Percentiles rank a stretch among this genome's conserved stretches.
These are phyloP conservation scores for Saguinus midas DNA, from an alignment of 2,113 vertebrate genomes.

Conservation along the genomic window DNA sequence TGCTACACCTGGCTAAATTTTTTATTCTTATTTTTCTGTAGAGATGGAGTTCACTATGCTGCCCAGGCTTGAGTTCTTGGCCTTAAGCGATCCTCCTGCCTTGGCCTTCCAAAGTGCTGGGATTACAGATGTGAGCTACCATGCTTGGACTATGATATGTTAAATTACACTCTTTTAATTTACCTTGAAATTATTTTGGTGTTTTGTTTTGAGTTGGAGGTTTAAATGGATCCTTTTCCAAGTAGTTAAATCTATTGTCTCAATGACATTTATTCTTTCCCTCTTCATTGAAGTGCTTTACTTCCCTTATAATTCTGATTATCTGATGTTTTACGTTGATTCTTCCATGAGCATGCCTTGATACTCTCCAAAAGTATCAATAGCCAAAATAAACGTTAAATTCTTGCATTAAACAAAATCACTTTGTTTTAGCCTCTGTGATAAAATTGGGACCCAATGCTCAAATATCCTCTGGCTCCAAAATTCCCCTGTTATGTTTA, in stretches of 20 bases:
- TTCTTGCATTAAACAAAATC: background rate
- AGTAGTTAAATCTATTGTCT: background rate
- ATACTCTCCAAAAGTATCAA: background rate
- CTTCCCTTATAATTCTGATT: background rate
- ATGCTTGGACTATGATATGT: background rate
- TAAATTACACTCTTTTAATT: conserved; percentile 28
- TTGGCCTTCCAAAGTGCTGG: background rate
- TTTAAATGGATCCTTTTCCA: background rate
- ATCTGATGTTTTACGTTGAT: background rate
- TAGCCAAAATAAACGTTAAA: background rate
- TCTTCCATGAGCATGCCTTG: background rate
- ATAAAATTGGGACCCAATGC: background rate
- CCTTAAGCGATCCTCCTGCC: background rate
- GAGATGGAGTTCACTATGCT: background rate
- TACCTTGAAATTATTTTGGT: background rate
- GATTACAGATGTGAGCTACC: background rate
- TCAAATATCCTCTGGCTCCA: background rate
- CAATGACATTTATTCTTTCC: background rate
- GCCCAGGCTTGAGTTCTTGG: background rate
- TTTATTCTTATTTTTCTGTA: background rate
- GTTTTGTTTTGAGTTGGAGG: background rate
- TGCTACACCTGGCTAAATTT: background rate
- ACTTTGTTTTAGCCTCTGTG: background rate
- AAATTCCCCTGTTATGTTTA: background rate
- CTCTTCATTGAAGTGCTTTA: background rate